These are phyloP conservation scores for Cheilosia urbana DNA, from an alignment of 2,888 invertebrate genomes.

Conservation along the genomic window DNA sequence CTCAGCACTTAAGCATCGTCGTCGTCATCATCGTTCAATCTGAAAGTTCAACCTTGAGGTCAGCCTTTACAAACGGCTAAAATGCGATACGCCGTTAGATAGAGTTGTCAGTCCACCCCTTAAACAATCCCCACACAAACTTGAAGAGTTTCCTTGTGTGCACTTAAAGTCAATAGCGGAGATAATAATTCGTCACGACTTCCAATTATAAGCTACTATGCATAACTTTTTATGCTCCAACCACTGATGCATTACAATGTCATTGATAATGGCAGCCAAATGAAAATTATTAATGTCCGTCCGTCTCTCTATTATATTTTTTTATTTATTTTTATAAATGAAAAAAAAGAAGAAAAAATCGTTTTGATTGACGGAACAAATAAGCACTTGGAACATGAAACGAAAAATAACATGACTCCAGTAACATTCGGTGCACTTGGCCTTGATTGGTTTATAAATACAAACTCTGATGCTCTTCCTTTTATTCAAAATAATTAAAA, in stretches of 20 bases:
- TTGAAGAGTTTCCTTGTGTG: slow-evolving; percentile 4
- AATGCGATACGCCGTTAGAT: not conserved
- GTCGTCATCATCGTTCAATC: not conserved
- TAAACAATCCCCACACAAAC: slow-evolving; percentile 5
- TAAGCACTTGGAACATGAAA: slow-evolving; percentile 25
- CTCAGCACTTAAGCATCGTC: not conserved
- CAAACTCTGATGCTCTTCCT: slow-evolving; percentile 8
- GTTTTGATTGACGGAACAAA: slow-evolving; percentile 60
- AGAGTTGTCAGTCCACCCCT: slow-evolving; percentile 1
- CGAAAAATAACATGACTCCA: not conserved
- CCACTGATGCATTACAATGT: slow-evolving; percentile 57
- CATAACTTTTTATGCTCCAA: slow-evolving; percentile 51
- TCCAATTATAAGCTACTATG: slow-evolving; percentile 49
- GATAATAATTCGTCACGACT: slow-evolving; percentile 69
- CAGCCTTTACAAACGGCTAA: slow-evolving; percentile 1
- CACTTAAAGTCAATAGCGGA: slow-evolving; percentile 8
- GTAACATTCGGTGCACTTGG: slow-evolving; percentile 57
- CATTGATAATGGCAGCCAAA: slow-evolving; percentile 53
- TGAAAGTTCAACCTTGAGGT: slow-evolving; percentile 1
- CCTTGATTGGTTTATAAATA: slow-evolving; percentile 45
- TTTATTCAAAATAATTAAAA: slow-evolving; percentile 60
- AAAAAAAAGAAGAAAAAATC: slow-evolving; percentile 16
- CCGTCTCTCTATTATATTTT: slow-evolving; percentile 20
- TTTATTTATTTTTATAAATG: slow-evolving; percentile 14
- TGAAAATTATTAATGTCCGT: slow-evolving; percentile 51